Percentiles rank a stretch among this genome's conserved stretches.
Evolutionary conservation across 2,797 vertebrate species (phyloP).

Genomic region (Diceros bicornis): DNA sequence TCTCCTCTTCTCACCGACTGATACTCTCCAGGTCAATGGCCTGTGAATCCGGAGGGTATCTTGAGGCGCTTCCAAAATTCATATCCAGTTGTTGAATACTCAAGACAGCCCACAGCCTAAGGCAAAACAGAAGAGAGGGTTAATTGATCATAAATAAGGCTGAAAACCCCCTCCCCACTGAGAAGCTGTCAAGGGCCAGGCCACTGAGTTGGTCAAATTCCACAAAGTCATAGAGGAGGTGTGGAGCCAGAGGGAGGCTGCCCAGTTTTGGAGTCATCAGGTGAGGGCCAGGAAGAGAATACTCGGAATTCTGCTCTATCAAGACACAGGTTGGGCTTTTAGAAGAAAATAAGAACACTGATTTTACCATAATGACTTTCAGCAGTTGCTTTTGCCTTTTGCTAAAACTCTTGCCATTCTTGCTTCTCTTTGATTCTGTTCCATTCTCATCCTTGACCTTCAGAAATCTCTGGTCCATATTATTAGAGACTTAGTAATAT

Average conservation of each 20-base stretch:
- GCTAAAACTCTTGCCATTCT: neutral
- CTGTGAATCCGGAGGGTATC: neutral
- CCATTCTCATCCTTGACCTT: constrained; percentile 16
- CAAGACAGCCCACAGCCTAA: neutral
- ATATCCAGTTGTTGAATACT: neutral
- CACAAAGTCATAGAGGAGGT: neutral
- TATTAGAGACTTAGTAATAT: neutral
- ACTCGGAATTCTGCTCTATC: neutral
- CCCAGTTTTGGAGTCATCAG: neutral
- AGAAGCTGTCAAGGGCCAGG: neutral
- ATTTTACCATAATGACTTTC: neutral
- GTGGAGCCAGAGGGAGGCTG: neutral
- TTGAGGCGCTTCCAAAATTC: constrained; percentile 9
- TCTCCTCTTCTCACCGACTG: neutral
- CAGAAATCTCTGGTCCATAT: neutral
- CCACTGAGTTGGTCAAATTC: neutral
- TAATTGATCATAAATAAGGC: constrained; percentile 17
- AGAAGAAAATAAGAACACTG: constrained; percentile 43
- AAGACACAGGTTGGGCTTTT: neutral
- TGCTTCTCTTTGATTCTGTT: neutral
- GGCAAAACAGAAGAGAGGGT: constrained; percentile 37
- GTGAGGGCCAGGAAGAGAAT: neutral
- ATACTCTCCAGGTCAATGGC: neutral
- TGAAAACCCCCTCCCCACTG: neutral
- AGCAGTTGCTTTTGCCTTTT: constrained; percentile 25